Percentiles rank a stretch among this genome's conserved stretches.
phyloP scores from a whole-genome alignment of 2,113 vertebrate genomes.

The Tonatia bakeri region DNA sequence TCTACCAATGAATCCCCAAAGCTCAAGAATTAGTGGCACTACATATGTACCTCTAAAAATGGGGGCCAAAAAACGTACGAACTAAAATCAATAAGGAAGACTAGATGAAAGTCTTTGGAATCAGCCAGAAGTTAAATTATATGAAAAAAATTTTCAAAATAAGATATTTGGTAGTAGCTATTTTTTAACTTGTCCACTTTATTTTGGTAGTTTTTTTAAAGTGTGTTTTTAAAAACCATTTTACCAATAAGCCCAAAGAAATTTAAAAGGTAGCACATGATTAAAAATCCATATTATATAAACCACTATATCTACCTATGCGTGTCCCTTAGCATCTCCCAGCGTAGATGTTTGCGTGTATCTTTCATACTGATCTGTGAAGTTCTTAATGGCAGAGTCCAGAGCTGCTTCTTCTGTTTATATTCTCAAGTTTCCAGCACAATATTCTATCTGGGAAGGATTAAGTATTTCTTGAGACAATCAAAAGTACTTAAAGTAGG shows the following conservation, averaged over 20 bases:
- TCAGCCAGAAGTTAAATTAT: not conserved
- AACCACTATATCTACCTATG: not conserved
- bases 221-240: not conserved
- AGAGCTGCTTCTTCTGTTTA: not conserved
- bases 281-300: not conserved
- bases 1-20: not conserved
- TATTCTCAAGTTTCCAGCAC: not conserved
- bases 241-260: not conserved
- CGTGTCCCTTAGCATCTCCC: not conserved
- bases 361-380: not conserved
- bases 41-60: not conserved
- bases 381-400: not conserved
- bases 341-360: not conserved
- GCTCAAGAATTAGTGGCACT: not conserved
- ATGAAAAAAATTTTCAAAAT: not conserved
- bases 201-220: not conserved
- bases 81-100: not conserved
- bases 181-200: not conserved
- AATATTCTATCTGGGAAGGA: not conserved
- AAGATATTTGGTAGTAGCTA: not conserved
- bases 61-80: not conserved
- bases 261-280: not conserved
- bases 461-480: slow-evolving; percentile 7
- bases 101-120: not conserved
- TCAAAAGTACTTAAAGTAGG: not conserved